Base-by-base conservation (phyloP, 1,140 invertebrate species). In the Tetranychus urticae region DNA sequence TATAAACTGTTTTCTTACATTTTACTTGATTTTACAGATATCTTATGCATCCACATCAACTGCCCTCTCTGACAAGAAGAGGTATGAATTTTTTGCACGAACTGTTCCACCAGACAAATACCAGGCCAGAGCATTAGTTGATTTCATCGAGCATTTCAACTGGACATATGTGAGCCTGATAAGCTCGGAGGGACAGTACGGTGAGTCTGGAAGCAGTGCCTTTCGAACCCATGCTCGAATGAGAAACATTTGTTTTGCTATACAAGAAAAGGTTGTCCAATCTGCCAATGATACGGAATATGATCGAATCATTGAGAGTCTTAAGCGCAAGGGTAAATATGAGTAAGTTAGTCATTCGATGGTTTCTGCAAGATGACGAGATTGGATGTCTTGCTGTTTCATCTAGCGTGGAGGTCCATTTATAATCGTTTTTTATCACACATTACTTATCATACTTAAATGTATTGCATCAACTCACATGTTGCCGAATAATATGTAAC, bases 201-300 rank as follows among this genome's bases (percentile, higher is more conserved):
- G 80, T 1, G 79, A 81, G 66, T 73, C 71, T 2, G 74, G 74
- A 3, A 72, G 71, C 47, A 79, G 80, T 65, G 79, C 81, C 5
- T 83, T 86, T 66, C 79, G 82, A 55, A 76, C 77, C 54, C 79
- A 79, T 66, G 82, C 81, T 0, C 75, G 72, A 1, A 77, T 78
- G 31, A 68, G 81, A 1, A 80, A 82, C 64, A 82, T 86, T 23
- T 86, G 84, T 69, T 83, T 86, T 55, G 83, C 83, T 0, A 77
- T 78, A 0, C 77, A 80, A 1, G 80, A 83, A 62, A 82, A 84
- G 69, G 78, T 83, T 1, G 79, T 81, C 0, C 70, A 69, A 63
- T 75, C 78, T 0, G 78, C 79, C 0, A 77, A 78, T 65, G 74
- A 79, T 12, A 74, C 72, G 6, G 70, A 75, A 8, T 81, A 80